These are phyloP conservation scores for Anas acuta DNA, from an alignment of 2,797 vertebrate genomes.

Conservation along the genomic window DNA sequence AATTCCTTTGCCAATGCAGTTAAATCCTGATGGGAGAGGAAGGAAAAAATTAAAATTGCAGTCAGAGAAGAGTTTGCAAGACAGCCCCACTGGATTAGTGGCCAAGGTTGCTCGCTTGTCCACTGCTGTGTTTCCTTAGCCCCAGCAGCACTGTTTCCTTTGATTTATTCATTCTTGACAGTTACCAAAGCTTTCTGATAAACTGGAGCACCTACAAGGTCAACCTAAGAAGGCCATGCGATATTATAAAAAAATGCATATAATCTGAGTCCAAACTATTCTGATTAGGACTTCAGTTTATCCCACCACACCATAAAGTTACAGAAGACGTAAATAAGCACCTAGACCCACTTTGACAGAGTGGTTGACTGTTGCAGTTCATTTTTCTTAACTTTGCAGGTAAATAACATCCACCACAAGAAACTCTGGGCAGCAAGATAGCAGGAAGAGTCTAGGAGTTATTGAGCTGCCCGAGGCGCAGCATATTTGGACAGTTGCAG, in stretches of 20 bases:
- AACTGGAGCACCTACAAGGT: background rate
- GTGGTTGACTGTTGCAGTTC: background rate
- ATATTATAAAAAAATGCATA: background rate
- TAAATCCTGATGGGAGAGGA: slow-evolving; percentile 83
- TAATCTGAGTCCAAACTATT: background rate
- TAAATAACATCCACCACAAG: background rate
- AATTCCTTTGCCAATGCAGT: slow-evolving; percentile 96
- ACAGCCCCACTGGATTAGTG: background rate
- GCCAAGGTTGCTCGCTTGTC: background rate
- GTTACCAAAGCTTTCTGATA: background rate
- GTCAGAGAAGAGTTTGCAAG: background rate
- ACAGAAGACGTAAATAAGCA: background rate
- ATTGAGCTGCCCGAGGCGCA: background rate
- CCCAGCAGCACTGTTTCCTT: background rate
- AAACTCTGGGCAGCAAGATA: background rate
- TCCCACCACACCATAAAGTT: background rate
- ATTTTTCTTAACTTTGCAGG: background rate
- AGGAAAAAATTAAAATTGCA: background rate
- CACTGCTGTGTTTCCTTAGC: background rate
- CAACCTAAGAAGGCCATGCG: background rate
- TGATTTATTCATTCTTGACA: background rate
- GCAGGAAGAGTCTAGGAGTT: background rate
- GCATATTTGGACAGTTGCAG: background rate
- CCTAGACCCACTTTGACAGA: background rate
- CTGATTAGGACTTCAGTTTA: background rate